These are phyloP conservation scores for Eupithecia centaureata DNA, from an alignment of 2,888 invertebrate genomes.

Conservation along the genomic window DNA sequence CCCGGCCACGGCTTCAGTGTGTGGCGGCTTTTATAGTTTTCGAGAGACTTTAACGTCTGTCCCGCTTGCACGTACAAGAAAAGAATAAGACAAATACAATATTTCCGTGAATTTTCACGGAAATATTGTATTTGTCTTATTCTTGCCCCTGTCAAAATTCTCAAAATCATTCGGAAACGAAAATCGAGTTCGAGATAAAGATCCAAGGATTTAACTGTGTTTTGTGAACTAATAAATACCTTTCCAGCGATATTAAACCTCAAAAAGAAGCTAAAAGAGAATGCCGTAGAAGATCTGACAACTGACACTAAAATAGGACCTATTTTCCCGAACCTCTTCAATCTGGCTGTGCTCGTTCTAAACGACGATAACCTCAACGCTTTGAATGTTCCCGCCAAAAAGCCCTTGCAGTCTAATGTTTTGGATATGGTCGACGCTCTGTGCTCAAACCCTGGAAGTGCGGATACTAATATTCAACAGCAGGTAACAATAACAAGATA, in stretches of 20 bases:
- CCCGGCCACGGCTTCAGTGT: too few relatives aligned
- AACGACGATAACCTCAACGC: conserved; percentile 83
- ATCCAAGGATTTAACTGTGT: too few relatives aligned
- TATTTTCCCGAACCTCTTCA: conserved; percentile 85
- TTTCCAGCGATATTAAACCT: conserved; percentile 79
- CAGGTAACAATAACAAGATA: conserved; percentile 64
- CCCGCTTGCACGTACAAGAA: too few relatives aligned
- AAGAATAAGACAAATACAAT: too few relatives aligned
- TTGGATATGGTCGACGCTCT: conserved; percentile 84
- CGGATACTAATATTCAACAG: conserved; percentile 83
- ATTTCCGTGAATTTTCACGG: too few relatives aligned
- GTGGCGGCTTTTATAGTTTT: too few relatives aligned
- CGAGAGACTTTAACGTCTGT: too few relatives aligned
- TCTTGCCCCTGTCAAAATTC: too few relatives aligned
- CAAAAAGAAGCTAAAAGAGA: conserved; percentile 76
- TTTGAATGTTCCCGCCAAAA: conserved; percentile 76
- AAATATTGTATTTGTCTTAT: too few relatives aligned
- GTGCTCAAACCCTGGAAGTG: conserved; percentile 83
- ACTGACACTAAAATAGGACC: conserved; percentile 85
- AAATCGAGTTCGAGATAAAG: too few relatives aligned
- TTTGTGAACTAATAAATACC: too few relatives aligned
- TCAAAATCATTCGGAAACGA: too few relatives aligned
- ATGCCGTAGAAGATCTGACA: conserved; percentile 83
- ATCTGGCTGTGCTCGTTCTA: conserved; percentile 82
- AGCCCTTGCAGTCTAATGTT: conserved; percentile 75